Conservation (phyloP, 2,113 vertebrate genomes). For the Gambusia holbrooki region DNA sequence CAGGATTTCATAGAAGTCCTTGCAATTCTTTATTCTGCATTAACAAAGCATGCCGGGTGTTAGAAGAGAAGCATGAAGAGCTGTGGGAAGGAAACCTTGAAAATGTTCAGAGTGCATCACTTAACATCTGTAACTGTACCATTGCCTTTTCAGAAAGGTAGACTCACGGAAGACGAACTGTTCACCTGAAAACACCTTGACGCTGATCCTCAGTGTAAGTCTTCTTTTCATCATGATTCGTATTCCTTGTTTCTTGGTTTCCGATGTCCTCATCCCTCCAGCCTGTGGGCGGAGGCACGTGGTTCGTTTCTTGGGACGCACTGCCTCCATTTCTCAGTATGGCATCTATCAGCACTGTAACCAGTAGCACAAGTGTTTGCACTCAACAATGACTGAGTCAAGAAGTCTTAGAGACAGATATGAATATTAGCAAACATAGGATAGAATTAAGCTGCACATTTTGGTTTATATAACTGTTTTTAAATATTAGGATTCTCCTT, state of each 20-base stretch:
- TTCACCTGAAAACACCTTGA: constrained; percentile 89
- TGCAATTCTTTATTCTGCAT: constrained; percentile 92
- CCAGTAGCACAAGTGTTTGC: constrained; percentile 17
- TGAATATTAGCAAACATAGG: background rate
- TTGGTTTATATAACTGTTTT: background rate
- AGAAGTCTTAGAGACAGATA: background rate
- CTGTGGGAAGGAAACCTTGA: background rate
- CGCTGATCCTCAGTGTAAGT: constrained; percentile 91
- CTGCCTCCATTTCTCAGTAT: constrained; percentile 83
- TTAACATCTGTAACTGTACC: too few species aligned
- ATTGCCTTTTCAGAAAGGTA: background rate
- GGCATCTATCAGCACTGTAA: constrained; percentile 87
- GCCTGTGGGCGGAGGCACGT: constrained; percentile 77
- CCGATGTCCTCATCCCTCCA: constrained; percentile 80
- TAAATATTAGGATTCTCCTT: background rate
- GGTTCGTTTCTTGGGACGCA: constrained; percentile 67
- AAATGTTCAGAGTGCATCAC: background rate
- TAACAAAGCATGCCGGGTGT: constrained; percentile 2
- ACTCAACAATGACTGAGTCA: constrained; percentile 1
- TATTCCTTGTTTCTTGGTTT: constrained; percentile 28
- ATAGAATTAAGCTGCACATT: background rate
- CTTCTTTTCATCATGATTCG: constrained; percentile 73
- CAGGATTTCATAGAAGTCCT: constrained; percentile 94
- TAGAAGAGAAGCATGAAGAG: background rate
- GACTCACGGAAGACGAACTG: background rate